These are phyloP conservation scores for Blennius ocellaris DNA, from an alignment of 2,113 vertebrate genomes.

Conservation along the genomic window DNA sequence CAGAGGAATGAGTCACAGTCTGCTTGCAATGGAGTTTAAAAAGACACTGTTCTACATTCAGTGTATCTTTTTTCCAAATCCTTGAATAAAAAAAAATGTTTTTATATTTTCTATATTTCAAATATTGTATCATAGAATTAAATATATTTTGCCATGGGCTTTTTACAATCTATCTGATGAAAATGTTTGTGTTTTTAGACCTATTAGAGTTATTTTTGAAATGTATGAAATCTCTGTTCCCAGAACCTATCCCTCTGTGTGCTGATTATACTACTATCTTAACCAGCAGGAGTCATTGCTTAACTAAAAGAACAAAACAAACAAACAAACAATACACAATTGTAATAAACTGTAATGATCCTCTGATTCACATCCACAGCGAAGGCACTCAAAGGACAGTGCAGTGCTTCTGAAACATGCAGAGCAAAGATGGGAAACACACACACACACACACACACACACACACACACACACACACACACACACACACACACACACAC, in stretches of 20 bases:
- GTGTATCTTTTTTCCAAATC: background rate
- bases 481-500: conserved; percentile 5
- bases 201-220: background rate
- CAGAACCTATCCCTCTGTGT: background rate
- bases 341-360: conserved; percentile 7
- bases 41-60: no score
- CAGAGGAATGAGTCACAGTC: background rate
- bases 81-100: background rate
- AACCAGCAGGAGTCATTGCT: background rate
- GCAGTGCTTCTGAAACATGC: conserved; percentile 1
- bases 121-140: no score
- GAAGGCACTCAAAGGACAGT: background rate
- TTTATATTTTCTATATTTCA: background rate
- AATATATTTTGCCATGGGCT: background rate
- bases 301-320: no score
- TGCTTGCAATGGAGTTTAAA: background rate
- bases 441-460: background rate
- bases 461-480: background rate
- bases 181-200: background rate
- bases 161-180: background rate
- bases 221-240: background rate
- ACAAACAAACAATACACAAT: background rate
- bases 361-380: conserved; percentile 20
- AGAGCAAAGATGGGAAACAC: conserved; percentile 13
- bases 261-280: background rate